Conservation (phyloP, 2,797 vertebrate species). For the Cossypha polioptera region DNA sequence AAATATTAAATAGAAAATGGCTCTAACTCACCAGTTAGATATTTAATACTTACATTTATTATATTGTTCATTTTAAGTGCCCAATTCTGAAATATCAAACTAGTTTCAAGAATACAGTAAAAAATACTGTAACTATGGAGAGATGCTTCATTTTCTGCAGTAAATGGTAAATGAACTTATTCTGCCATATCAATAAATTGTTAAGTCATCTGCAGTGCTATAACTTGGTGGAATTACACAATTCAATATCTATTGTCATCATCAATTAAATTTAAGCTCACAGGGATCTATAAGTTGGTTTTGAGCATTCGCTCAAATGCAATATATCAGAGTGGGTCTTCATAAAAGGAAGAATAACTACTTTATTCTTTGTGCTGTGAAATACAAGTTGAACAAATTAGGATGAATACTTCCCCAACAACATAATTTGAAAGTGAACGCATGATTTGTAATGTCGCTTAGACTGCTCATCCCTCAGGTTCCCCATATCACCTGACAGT, state of each 20-base stretch:
- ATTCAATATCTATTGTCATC: neutral
- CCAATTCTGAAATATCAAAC: neutral
- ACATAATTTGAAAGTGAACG: neutral
- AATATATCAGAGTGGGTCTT: neutral
- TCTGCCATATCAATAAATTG: neutral
- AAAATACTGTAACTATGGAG: neutral
- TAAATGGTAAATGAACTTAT: neutral
- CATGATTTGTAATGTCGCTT: neutral
- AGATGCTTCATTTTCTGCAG: neutral
- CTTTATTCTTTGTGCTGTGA: neutral
- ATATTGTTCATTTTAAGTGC: neutral
- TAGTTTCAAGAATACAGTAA: neutral
- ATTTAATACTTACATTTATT: conserved; percentile 31
- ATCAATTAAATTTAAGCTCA: conserved; percentile 2
- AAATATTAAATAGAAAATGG: neutral
- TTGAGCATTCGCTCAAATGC: neutral
- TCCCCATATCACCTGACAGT: neutral
- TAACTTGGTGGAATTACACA: neutral
- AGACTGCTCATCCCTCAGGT: neutral
- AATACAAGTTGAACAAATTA: neutral
- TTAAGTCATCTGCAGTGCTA: neutral
- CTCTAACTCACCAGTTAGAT: neutral
- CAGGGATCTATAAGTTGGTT: neutral
- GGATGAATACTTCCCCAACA: neutral
- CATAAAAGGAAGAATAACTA: neutral